These are phyloP conservation scores for Zaprionus lachaisei DNA, from an alignment of 1,140 invertebrate species.

Conservation along the genomic window DNA sequence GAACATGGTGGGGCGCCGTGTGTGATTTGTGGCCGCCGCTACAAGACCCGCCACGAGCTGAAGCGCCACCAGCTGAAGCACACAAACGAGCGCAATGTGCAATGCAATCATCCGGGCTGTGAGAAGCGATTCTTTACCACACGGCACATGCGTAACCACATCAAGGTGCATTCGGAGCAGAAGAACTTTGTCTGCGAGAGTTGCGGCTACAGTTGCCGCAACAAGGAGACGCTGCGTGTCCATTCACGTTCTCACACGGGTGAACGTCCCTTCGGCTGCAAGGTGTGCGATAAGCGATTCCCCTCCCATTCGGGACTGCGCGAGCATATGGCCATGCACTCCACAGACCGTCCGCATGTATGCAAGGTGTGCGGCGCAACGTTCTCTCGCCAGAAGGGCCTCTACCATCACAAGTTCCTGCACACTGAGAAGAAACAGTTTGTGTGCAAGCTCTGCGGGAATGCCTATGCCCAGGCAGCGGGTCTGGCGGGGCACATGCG, in stretches of 20 bases:
- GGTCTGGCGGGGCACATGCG: conserved; percentile 84
- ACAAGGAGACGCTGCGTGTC: conserved; percentile 94
- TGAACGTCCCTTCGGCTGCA: conserved; percentile 91
- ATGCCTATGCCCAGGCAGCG: conserved; percentile 77
- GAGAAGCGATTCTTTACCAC: conserved; percentile 68
- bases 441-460: conserved; percentile 75
- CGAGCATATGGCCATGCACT: conserved; percentile 90
- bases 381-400: conserved; percentile 93
- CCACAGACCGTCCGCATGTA: conserved; percentile 90
- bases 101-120: conserved; percentile 65
- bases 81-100: conserved; percentile 65
- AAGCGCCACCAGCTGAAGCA: conserved; percentile 71
- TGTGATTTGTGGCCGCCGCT: conserved; percentile 59
- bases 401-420: conserved; percentile 80
- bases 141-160: conserved; percentile 71
- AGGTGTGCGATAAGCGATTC: conserved; percentile 90
- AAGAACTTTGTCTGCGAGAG: conserved; percentile 79
- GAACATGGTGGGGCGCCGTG: conserved; percentile 59
- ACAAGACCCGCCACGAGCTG: conserved; percentile 66
- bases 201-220: conserved; percentile 86
- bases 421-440: conserved; percentile 76
- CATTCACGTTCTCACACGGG: conserved; percentile 93
- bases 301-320: conserved; percentile 86
- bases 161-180: conserved; percentile 71
- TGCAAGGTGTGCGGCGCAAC: conserved; percentile 90